These are phyloP conservation scores for Euura saliciscinereae DNA, from an alignment of 1,140 invertebrate species.

Conservation along the genomic window DNA sequence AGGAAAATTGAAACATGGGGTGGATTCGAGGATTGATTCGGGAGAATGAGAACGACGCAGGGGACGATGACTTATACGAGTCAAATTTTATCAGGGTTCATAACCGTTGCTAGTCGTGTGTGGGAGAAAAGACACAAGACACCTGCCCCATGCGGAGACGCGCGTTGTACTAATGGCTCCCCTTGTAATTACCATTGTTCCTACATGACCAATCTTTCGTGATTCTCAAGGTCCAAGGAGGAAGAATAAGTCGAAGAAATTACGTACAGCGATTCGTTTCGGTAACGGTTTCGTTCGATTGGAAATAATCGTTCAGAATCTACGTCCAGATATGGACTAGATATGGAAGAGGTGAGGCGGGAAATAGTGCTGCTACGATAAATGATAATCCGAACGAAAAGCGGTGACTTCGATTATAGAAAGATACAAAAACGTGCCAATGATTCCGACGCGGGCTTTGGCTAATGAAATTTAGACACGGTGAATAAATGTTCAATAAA, in stretches of 20 bases:
- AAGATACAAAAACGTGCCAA: not conserved
- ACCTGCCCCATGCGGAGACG: constrained; percentile 41
- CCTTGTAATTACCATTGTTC: constrained; percentile 44
- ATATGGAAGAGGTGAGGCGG: too few species aligned
- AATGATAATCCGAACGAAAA: too few species aligned
- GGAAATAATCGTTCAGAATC: too few species aligned
- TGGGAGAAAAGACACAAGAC: constrained; percentile 28
- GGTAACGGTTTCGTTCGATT: too few species aligned
- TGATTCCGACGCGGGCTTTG: not conserved
- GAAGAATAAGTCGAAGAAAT: too few species aligned
- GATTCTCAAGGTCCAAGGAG: not conserved
- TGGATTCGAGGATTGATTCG: too few species aligned
- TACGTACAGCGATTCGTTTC: too few species aligned
- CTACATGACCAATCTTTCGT: constrained; percentile 7
- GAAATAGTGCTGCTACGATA: too few species aligned
- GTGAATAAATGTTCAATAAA: constrained; percentile 20
- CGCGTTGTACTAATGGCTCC: constrained; percentile 37
- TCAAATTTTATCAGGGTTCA: constrained; percentile 15
- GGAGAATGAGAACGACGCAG: not conserved
- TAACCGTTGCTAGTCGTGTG: constrained; percentile 31
- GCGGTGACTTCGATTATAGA: not conserved
- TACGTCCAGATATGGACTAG: too few species aligned
- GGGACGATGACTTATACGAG: not conserved
- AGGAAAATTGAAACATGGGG: too few species aligned
- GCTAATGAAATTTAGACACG: constrained; percentile 35